Evolutionary conservation across 1,140 invertebrate genomes (phyloP).

Genomic region (Drosophila busckii): DNA sequence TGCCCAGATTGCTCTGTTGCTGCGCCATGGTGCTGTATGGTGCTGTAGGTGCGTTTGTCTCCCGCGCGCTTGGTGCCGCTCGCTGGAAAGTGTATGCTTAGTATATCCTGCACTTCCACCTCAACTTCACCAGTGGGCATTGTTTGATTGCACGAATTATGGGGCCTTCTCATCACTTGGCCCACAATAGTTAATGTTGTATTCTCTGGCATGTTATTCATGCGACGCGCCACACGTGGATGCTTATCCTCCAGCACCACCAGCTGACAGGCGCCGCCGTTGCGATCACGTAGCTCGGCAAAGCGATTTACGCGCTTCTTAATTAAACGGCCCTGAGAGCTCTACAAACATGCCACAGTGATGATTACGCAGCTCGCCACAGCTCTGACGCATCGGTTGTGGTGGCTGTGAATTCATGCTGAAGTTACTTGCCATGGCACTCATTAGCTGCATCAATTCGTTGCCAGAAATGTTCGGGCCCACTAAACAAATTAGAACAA

Average conservation of each 20-base stretch:
- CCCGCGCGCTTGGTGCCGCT: slow-evolving; percentile 51
- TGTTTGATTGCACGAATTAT: slow-evolving; percentile 72
- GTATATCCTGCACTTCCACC: slow-evolving; percentile 77
- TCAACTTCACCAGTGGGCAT: slow-evolving; percentile 79
- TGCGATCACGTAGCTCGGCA: slow-evolving; percentile 73
- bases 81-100: slow-evolving; percentile 68
- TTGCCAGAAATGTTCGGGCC: slow-evolving; percentile 63
- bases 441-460: slow-evolving; percentile 72
- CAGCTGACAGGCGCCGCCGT: slow-evolving; percentile 77
- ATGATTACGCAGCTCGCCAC: slow-evolving; percentile 74
- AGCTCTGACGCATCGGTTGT: slow-evolving; percentile 67
- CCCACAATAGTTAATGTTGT: slow-evolving; percentile 78
- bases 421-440: slow-evolving; percentile 71
- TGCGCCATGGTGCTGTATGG: slow-evolving; percentile 69
- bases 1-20: slow-evolving; percentile 59
- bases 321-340: slow-evolving; percentile 73
- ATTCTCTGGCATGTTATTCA: slow-evolving; percentile 78
- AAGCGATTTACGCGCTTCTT: slow-evolving; percentile 78
- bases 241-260: slow-evolving; percentile 78
- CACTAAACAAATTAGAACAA: slow-evolving; percentile 32
- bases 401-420: slow-evolving; percentile 73
- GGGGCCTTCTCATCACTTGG: slow-evolving; percentile 65
- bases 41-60: slow-evolving; percentile 69
- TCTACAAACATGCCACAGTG: slow-evolving; percentile 77
- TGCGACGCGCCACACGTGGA: slow-evolving; percentile 71